Evolutionary conservation across 2,113 vertebrate species (phyloP).

Genomic region (Lamprotornis superbus): DNA sequence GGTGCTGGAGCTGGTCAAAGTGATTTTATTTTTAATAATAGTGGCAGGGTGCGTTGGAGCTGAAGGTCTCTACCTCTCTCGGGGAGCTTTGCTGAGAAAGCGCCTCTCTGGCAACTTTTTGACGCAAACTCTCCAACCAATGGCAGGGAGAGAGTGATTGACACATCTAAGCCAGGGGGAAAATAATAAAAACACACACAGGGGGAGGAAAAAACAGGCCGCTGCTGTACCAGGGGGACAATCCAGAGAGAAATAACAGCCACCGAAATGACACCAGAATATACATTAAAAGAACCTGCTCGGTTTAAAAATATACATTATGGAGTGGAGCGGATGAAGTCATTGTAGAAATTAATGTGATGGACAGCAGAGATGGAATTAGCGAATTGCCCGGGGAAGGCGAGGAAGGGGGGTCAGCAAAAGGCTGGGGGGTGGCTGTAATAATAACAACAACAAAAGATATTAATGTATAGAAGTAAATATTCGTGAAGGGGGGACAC

Average conservation of each 20-base stretch:
- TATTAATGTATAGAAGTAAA: conserved; percentile 44
- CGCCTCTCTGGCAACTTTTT: conserved; percentile 97
- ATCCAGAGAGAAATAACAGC: conserved; percentile 73
- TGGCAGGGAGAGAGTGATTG: conserved; percentile 89
- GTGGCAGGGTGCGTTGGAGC: conserved; percentile 77
- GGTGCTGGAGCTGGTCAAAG: conserved; percentile 58
- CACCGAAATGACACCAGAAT: conserved; percentile 71
- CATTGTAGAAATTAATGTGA: conserved; percentile 65
- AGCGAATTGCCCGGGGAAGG: neutral
- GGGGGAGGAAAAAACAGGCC: conserved; percentile 83
- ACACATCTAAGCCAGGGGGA: conserved; percentile 87
- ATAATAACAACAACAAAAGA: neutral
- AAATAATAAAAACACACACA: conserved; percentile 85
- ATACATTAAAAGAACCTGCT: conserved; percentile 68
- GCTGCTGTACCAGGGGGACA: conserved; percentile 74
- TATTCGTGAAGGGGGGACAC: neutral
- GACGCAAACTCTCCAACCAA: conserved; percentile 98
- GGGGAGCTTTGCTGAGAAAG: conserved; percentile 90
- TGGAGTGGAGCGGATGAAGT: conserved; percentile 58
- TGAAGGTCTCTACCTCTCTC: conserved; percentile 87
- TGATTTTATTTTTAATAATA: conserved; percentile 74
- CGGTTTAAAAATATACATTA: conserved; percentile 69
- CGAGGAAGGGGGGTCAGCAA: neutral
- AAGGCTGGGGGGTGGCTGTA: neutral
- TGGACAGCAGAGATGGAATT: conserved; percentile 46